A percentile compares a stretch with the other conserved stretches of the same genome.
Evolutionary conservation across 2,113 vertebrate genomes (phyloP).

Genomic region (Ursus arctos): DNA sequence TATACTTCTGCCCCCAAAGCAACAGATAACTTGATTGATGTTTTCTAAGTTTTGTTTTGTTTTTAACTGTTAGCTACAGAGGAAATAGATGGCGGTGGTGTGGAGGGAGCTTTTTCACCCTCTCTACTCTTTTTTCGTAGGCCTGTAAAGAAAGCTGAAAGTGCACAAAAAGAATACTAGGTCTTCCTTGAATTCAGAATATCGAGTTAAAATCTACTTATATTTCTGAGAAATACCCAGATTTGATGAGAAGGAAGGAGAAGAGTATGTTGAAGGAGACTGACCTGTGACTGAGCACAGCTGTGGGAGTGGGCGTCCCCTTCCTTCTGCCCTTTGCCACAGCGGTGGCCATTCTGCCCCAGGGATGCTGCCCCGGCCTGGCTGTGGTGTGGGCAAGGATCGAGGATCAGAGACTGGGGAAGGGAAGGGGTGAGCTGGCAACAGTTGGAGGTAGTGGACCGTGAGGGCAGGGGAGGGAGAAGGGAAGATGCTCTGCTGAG

Average conservation of each 20-base stretch:
- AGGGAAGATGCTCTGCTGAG: neutral
- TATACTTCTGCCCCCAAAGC: neutral
- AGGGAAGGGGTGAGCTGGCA: neutral
- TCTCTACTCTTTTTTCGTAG: neutral
- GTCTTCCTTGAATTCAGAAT: neutral
- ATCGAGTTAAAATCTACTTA: neutral
- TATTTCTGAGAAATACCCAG: neutral
- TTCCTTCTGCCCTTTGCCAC: neutral
- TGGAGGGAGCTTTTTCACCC: neutral
- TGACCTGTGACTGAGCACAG: neutral
- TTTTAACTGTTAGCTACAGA: neutral
- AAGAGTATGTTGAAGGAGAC: neutral
- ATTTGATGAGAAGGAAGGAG: neutral
- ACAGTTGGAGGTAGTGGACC: neutral
- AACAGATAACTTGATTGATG: neutral
- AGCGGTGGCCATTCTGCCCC: neutral
- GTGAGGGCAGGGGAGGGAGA: neutral
- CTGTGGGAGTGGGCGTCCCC: neutral
- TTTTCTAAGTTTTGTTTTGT: neutral
- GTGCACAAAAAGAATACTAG: neutral
- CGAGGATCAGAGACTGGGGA: neutral
- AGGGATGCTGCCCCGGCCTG: no score
- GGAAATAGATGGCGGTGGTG: neutral
- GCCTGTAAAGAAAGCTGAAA: neutral
- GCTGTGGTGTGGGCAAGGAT: neutral